phyloP scores from a whole-genome alignment of 2,113 vertebrate genomes.

The Mystacornis crossleyi region DNA sequence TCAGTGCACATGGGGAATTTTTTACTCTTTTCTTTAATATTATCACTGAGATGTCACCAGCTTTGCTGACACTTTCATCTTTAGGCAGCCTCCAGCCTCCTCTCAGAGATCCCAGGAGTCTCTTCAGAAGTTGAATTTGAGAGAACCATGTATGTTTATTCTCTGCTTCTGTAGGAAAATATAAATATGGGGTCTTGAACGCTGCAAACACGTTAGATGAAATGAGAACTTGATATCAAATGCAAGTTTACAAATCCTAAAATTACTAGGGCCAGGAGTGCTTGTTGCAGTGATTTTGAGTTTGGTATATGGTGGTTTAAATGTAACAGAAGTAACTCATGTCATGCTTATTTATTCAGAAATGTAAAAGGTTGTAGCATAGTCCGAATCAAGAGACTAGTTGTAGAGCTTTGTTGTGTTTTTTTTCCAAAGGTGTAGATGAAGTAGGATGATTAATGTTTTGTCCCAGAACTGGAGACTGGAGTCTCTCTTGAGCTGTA shows the following conservation, averaged over 20 bases:
- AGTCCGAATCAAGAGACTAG: not conserved
- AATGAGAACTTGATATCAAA: not conserved
- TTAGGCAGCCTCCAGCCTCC: not conserved
- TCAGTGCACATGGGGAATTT: not conserved
- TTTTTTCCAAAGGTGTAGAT: not conserved
- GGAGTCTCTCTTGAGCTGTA: not conserved
- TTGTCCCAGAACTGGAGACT: rapidly evolving
- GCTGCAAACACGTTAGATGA: not conserved
- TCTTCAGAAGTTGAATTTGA: not conserved
- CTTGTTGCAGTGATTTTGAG: rapidly evolving
- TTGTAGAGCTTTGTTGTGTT: not conserved
- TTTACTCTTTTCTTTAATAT: not conserved
- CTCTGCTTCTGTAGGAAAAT: not conserved
- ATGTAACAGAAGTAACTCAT: not conserved
- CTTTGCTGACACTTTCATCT: not conserved
- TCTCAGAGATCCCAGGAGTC: not conserved
- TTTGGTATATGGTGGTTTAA: not conserved
- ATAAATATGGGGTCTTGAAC: not conserved
- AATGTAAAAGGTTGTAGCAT: not conserved
- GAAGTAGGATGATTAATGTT: no score
- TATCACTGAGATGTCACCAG: not conserved
- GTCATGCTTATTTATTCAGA: not conserved
- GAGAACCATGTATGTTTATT: not conserved
- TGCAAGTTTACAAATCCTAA: not conserved
- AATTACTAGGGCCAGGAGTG: not conserved